Conservation (phyloP, 2,888 invertebrate species). For the Megaustenia siamemsis region DNA sequence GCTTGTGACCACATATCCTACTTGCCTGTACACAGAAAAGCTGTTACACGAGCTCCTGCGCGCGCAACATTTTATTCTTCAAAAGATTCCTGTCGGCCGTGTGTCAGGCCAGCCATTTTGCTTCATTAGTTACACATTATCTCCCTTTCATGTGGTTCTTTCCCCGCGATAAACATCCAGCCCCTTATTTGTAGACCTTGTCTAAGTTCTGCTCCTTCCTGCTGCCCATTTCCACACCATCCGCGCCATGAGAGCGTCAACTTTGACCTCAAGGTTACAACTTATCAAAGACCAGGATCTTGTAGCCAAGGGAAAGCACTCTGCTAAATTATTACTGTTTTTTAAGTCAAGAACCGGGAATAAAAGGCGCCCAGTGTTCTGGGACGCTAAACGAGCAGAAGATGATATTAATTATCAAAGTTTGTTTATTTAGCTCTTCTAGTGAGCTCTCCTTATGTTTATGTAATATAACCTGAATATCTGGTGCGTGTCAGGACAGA, state of each 20-base stretch:
- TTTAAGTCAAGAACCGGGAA: neutral
- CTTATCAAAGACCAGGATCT: slow-evolving; percentile 20
- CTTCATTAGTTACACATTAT: slow-evolving; percentile 5
- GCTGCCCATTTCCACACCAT: slow-evolving; percentile 29
- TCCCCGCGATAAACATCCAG: neutral
- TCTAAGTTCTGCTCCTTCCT: neutral
- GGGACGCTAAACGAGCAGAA: neutral
- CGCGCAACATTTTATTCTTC: no score
- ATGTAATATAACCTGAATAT: slow-evolving; percentile 28
- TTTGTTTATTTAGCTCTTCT: slow-evolving; percentile 39
- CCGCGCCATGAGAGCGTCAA: slow-evolving; percentile 21
- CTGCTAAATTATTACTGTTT: slow-evolving; percentile 15
- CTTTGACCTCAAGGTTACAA: slow-evolving; percentile 24
- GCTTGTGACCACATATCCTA: no score
- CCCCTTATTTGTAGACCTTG: neutral
- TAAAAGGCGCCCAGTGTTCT: neutral
- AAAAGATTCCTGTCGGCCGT: no score
- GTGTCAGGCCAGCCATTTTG: neutral
- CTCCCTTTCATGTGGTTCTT: neutral
- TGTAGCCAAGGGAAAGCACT: slow-evolving; percentile 18
- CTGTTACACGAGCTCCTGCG: no score
- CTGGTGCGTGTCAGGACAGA: neutral
- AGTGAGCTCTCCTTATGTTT: neutral
- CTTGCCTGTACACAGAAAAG: no score
- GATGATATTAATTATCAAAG: slow-evolving; percentile 42